These are phyloP conservation scores for Tyrannus savana DNA, from an alignment of 2,113 vertebrate genomes.

Conservation along the genomic window DNA sequence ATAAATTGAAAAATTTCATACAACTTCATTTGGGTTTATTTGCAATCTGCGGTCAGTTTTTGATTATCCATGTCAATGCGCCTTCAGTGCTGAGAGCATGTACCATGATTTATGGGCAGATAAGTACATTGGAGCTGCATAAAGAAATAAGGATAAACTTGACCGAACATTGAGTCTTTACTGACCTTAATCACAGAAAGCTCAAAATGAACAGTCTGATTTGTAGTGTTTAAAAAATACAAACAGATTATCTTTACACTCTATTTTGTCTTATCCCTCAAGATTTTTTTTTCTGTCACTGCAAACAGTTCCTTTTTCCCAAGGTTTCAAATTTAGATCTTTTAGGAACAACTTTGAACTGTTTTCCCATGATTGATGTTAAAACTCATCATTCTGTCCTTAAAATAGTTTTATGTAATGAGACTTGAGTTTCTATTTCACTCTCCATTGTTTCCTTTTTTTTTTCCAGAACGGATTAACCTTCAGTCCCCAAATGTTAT, in stretches of 20 bases:
- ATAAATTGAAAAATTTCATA: background rate
- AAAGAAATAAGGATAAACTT: background rate
- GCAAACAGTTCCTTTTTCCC: background rate
- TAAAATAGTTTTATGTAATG: conserved; percentile 59
- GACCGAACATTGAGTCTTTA: background rate
- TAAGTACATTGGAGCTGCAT: background rate
- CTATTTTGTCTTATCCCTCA: background rate
- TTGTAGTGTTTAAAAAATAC: background rate
- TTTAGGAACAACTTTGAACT: conserved; percentile 21
- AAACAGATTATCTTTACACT: background rate
- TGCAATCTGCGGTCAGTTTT: background rate
- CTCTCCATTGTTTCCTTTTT: conserved; percentile 43
- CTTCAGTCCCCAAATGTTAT: conserved; percentile 49
- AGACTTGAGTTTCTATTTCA: conserved; percentile 54
- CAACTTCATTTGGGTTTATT: background rate
- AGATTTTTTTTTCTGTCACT: background rate
- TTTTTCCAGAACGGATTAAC: background rate
- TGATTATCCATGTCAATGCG: background rate
- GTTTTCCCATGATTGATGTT: conserved; percentile 41
- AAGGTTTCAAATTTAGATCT: conserved; percentile 29
- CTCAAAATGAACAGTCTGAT: background rate
- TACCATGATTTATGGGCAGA: background rate
- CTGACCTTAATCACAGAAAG: background rate
- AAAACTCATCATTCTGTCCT: conserved; percentile 20
- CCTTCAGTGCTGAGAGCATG: background rate